Conservation (phyloP, 1,140 invertebrate genomes). For the Archivesica marissinica region DNA sequence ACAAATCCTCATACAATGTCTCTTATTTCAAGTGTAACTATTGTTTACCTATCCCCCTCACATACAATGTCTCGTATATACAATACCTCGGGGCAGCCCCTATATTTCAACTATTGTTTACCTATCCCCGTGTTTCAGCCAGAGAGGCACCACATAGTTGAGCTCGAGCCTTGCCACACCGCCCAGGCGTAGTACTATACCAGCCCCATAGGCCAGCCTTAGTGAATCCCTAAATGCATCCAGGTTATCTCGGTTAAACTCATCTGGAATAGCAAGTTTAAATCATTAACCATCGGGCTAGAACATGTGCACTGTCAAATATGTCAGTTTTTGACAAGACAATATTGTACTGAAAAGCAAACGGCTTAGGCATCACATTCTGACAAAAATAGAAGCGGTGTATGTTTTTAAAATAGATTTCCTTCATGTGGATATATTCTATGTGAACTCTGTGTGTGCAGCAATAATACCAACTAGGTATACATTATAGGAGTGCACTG, state of each 20-base stretch:
- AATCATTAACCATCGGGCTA: neutral
- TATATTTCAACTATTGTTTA: no score
- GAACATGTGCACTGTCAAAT: neutral
- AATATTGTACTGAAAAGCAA: no score
- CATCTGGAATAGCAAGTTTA: neutral
- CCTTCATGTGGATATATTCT: no score
- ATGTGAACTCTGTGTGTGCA: no score
- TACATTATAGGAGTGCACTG: no score
- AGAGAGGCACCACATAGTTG: conserved; percentile 91
- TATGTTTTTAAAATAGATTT: no score
- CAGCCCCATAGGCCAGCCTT: conserved; percentile 76
- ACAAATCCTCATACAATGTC: neutral
- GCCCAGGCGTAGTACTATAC: conserved; percentile 87
- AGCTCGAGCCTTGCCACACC: conserved; percentile 92
- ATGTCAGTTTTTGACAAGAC: no score
- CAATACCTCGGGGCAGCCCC: no score
- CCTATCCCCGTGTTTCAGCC: conserved; percentile 85
- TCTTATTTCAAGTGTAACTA: neutral
- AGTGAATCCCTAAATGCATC: conserved; percentile 47
- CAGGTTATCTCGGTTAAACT: conserved; percentile 49
- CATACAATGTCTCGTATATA: neutral
- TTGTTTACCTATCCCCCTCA: neutral
- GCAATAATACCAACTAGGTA: no score
- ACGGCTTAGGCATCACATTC: no score
- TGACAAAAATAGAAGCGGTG: no score